Evolutionary conservation across 1,140 invertebrate genomes (phyloP).

Genomic region (Phortica variegata): DNA sequence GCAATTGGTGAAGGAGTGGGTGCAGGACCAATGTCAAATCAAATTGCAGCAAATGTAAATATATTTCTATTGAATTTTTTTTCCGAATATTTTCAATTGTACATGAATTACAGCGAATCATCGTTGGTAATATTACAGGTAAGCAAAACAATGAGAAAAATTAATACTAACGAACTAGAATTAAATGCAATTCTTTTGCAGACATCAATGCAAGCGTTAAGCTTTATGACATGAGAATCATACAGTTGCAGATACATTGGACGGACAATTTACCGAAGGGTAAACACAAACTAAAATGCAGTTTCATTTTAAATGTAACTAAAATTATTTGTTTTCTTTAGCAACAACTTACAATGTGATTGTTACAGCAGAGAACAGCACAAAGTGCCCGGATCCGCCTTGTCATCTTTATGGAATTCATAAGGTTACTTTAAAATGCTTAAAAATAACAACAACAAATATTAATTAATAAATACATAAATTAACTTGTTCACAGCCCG

Average conservation of each 20-base stretch:
- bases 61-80: background rate
- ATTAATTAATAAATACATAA: background rate
- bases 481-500: constrained; percentile 13
- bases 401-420: constrained; percentile 44
- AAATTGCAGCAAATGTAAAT: background rate
- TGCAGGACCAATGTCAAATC: background rate
- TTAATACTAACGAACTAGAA: no score
- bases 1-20: background rate
- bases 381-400: constrained; percentile 35
- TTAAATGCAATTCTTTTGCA: no score
- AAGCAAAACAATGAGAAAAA: no score
- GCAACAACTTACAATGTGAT: constrained; percentile 45
- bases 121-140: no score
- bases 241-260: constrained; percentile 38
- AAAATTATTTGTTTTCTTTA: constrained; percentile 6
- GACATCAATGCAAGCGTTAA: constrained; percentile 34
- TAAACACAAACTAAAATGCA: no score
- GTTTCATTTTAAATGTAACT: background rate
- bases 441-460: background rate
- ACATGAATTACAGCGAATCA: no score
- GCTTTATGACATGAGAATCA: constrained; percentile 36
- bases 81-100: no score
- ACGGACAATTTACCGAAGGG: constrained; percentile 42
- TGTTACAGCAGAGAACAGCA: constrained; percentile 40
- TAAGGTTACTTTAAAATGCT: no score